Percentiles rank a stretch among this genome's conserved stretches.
phyloP scores from a whole-genome alignment of 2,888 invertebrate species.

The Desoria tigrina region DNA sequence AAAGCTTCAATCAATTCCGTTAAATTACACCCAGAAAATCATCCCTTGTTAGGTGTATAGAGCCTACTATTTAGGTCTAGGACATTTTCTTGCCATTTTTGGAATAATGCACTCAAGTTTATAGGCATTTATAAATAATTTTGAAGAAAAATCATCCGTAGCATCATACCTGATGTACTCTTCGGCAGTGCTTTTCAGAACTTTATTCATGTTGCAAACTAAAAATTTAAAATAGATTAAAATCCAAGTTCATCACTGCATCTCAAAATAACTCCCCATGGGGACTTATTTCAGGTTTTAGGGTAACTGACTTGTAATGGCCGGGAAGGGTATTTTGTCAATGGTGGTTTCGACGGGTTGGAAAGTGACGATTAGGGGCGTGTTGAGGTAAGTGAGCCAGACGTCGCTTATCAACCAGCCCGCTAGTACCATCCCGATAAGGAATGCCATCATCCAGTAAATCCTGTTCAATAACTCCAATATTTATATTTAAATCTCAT shows the following conservation, averaged over 20 bases:
- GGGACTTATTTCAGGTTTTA: not conserved
- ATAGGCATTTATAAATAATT: too few species aligned
- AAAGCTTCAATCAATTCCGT: not conserved
- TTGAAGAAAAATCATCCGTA: too few species aligned
- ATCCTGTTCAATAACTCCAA: too few species aligned
- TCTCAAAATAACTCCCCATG: not conserved
- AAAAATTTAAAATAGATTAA: not conserved
- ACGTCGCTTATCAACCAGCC: conserved; percentile 48
- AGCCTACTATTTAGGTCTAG: too few species aligned
- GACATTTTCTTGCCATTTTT: too few species aligned
- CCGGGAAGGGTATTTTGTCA: conserved; percentile 75
- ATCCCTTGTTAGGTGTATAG: too few species aligned
- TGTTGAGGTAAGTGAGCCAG: conserved; percentile 66
- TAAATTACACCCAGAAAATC: too few species aligned
- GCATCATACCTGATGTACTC: conserved; percentile 21
- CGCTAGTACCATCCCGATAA: conserved; percentile 40
- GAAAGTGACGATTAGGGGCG: conserved; percentile 76
- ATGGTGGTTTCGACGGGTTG: conserved; percentile 71
- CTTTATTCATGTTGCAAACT: conserved; percentile 45
- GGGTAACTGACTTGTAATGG: conserved; percentile 68
- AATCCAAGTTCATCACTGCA: not conserved
- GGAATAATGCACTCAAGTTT: too few species aligned
- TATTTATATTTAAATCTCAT: too few species aligned
- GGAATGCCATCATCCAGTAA: conserved; percentile 50
- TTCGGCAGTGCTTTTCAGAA: conserved; percentile 31